phyloP scores from a whole-genome alignment of 2,888 invertebrate genomes.

The Catocala nupta region DNA sequence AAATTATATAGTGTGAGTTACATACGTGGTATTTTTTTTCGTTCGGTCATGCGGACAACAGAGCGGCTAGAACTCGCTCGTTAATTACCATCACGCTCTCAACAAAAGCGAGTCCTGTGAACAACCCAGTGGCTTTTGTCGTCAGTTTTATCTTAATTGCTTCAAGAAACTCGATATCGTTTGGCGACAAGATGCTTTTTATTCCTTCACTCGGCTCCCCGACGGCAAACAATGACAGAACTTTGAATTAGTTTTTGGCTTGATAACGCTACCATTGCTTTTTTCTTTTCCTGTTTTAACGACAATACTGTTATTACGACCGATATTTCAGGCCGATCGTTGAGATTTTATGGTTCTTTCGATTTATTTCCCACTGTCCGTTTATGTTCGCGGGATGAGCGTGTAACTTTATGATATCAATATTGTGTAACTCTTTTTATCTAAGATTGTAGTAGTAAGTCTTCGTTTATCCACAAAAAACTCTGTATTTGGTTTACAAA shows the following conservation, averaged over 20 bases:
- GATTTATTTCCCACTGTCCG: conserved; percentile 62
- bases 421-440: conserved; percentile 55
- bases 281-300: conserved; percentile 68
- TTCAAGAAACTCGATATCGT: conserved; percentile 85
- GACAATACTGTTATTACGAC: conserved; percentile 66
- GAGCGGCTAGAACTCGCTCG: conserved; percentile 52
- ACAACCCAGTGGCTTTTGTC: conserved; percentile 75
- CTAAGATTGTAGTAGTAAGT: conserved; percentile 48
- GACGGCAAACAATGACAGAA: conserved; percentile 80
- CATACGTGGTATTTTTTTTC: conserved; percentile 41
- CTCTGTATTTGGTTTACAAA: conserved; percentile 35
- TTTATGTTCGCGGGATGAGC: conserved; percentile 52
- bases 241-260: conserved; percentile 83
- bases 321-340: conserved; percentile 67
- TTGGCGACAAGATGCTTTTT: conserved; percentile 84
- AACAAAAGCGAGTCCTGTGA: conserved; percentile 64
- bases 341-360: conserved; percentile 63
- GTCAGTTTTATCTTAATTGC: conserved; percentile 85
- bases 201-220: conserved; percentile 72
- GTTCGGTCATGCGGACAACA: conserved; percentile 66
- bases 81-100: conserved; percentile 73
- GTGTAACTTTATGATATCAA: conserved; percentile 49
- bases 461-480: conserved; percentile 40
- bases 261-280: conserved; percentile 72
- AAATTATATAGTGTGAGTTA: conserved; percentile 40